Evolutionary conservation across 2,888 invertebrate species (phyloP).

Genomic region (Thymelicus acteon): DNA sequence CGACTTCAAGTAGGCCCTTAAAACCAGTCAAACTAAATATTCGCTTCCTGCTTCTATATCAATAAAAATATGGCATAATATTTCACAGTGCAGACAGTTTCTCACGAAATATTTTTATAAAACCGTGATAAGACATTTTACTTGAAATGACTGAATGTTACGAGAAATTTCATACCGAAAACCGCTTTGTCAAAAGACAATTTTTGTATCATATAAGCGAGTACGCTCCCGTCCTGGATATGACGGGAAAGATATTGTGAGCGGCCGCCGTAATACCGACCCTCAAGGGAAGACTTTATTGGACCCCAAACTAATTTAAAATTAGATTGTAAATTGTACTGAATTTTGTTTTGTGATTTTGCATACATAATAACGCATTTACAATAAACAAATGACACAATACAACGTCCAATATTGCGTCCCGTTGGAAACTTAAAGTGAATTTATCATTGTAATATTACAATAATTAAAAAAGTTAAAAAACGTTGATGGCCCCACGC

Average conservation of each 20-base stretch:
- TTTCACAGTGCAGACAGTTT: neutral
- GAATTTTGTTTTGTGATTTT: neutral
- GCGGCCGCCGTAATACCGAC: constrained; percentile 16
- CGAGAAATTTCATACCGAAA: constrained; percentile 18
- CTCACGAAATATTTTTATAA: neutral
- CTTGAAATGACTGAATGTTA: constrained; percentile 13
- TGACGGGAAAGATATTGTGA: constrained; percentile 21
- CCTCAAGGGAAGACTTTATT: constrained; percentile 9
- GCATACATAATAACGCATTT: neutral
- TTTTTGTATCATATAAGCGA: constrained; percentile 26
- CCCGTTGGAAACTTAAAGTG: no score
- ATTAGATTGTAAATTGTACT: neutral
- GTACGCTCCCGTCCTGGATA: constrained; percentile 12
- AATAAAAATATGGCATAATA: neutral
- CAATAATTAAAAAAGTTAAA: no score
- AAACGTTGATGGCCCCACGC: no score
- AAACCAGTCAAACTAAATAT: no score
- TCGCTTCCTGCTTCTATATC: neutral
- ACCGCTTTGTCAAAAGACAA: constrained; percentile 20
- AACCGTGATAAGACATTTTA: constrained; percentile 6
- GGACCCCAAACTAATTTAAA: constrained; percentile 5
- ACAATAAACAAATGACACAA: no score
- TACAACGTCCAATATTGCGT: no score
- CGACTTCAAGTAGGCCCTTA: no score
- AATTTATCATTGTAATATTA: no score